Evolutionary conservation across 2,797 vertebrate genomes (phyloP).

Genomic region (Pseudochaenichthys georgianus): DNA sequence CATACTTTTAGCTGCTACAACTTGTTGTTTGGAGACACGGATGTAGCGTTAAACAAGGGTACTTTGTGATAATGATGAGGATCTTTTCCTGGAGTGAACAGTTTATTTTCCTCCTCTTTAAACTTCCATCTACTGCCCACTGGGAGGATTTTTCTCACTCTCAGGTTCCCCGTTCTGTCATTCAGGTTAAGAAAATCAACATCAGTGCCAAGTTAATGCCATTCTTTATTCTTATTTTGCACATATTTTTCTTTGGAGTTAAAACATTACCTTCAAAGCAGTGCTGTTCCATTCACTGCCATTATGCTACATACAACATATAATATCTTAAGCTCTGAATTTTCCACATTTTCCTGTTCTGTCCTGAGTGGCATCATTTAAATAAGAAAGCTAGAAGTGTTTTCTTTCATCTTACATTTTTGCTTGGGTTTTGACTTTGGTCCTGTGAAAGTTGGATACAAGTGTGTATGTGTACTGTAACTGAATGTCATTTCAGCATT

Average conservation of each 20-base stretch:
- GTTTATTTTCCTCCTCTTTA: constrained; percentile 56
- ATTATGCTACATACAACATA: constrained; percentile 51
- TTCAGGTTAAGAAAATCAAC: constrained; percentile 35
- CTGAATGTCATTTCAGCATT: constrained; percentile 7
- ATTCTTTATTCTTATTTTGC: constrained; percentile 23
- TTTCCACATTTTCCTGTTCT: constrained; percentile 29
- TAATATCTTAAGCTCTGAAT: constrained; percentile 38
- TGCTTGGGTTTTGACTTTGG: not conserved
- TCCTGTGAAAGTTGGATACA: not conserved
- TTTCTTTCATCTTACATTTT: constrained; percentile 35
- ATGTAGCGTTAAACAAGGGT: constrained; percentile 60
- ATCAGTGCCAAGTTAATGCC: not conserved
- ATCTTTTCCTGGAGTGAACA: constrained; percentile 41
- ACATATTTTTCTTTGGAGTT: constrained; percentile 15
- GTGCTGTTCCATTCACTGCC: constrained; percentile 15
- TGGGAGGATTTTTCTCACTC: constrained; percentile 17
- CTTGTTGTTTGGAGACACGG: constrained; percentile 65
- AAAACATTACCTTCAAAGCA: constrained; percentile 21
- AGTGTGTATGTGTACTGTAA: not conserved
- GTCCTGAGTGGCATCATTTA: constrained; percentile 48
- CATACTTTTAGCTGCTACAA: constrained; percentile 70
- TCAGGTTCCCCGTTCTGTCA: constrained; percentile 9
- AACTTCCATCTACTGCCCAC: constrained; percentile 10
- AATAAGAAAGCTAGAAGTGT: constrained; percentile 13
- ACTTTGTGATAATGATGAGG: constrained; percentile 67